Base-by-base conservation (phyloP, 37 sponge, comb jelly and placozoan species). In the Petrosia ficiformis region DNA sequence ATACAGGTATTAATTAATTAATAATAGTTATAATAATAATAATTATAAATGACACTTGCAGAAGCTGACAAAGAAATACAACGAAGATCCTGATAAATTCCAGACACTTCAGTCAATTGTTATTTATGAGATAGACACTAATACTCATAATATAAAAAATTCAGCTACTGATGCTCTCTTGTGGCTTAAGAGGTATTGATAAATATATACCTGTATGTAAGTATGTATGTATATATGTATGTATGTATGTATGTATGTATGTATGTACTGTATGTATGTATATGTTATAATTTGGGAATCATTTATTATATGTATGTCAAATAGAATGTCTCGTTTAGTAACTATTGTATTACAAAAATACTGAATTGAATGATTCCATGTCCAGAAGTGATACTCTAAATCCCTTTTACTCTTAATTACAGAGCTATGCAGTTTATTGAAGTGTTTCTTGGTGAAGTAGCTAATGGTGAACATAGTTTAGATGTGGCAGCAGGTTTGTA, bases 111-210 rank as follows among this genome's bases (percentile, higher is more conserved):
- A 93, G 33, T 25, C 69, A 39, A 90, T 93, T 65, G 77, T 93
- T 10, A 19, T 58, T 0, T 63, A 72, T 34, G 94, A 93, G 37
- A 63, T 93, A 44, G 32, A 68, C 10, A 75, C 68, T 8, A 52
- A 73, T 21, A 76, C 91, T 14, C 72, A 77, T 68, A 57, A 71
- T 25, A 72, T 59, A 8, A 74, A 42, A 33, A 64, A 82, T 65
- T 90, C 94, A 34, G 83, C 91, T 56, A 89, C 94, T 26, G 84
- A 86, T 68, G 91, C 92, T 34, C 77, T 93, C 19, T 67, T 90
- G 52, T 93, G 94, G 94, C 77, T 93, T 66, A 93, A 90, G 43
- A 65, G 93, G 93, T 91, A 63, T 57, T n/a, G n/a, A n/a, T 59
- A 33, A n/a, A 28, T 66, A 8, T 77, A 52, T 70, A 54, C 22